phyloP scores from a whole-genome alignment of 2,113 vertebrate species.

The Callionymus lyra region DNA sequence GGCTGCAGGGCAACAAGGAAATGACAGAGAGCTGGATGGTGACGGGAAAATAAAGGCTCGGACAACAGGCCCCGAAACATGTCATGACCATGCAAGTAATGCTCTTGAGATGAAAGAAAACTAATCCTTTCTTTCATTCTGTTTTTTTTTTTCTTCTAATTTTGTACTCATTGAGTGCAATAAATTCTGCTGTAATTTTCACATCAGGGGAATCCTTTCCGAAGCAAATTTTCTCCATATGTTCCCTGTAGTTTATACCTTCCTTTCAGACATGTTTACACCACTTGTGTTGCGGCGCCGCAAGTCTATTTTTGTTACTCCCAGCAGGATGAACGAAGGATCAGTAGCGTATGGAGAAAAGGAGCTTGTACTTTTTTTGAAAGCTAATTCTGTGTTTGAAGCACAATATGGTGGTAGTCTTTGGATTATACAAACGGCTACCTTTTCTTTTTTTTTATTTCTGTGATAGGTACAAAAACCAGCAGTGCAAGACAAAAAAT shows the following conservation, averaged over 20 bases:
- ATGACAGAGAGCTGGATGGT: background rate
- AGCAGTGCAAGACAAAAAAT: no score
- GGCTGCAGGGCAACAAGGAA: conserved; percentile 16
- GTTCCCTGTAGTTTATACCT: conserved; percentile 29
- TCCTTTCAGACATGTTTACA: conserved; percentile 20
- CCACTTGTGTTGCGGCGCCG: conserved; percentile 20
- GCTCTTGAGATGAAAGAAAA: conserved; percentile 20
- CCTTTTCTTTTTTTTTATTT: no score
- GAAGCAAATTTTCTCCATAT: conserved; percentile 13
- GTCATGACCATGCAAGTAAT: conserved; percentile 9
- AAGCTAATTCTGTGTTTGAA: conserved; percentile 16
- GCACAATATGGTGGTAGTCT: no score
- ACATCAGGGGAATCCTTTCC: no score
- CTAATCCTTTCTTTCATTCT: conserved; percentile 12
- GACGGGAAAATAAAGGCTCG: no score
- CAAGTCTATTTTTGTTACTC: conserved; percentile 45
- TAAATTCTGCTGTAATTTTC: no score
- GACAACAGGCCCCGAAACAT: conserved; percentile 15
- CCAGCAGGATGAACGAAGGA: conserved; percentile 41
- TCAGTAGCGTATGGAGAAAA: conserved; percentile 23
- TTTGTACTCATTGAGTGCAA: no score
- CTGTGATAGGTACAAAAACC: no score
- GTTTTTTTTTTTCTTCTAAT: conserved; percentile 1
- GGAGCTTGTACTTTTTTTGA: conserved; percentile 28
- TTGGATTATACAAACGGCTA: no score